Conservation (phyloP, 1,140 invertebrate genomes). For the Hylyphantes graminicola region DNA sequence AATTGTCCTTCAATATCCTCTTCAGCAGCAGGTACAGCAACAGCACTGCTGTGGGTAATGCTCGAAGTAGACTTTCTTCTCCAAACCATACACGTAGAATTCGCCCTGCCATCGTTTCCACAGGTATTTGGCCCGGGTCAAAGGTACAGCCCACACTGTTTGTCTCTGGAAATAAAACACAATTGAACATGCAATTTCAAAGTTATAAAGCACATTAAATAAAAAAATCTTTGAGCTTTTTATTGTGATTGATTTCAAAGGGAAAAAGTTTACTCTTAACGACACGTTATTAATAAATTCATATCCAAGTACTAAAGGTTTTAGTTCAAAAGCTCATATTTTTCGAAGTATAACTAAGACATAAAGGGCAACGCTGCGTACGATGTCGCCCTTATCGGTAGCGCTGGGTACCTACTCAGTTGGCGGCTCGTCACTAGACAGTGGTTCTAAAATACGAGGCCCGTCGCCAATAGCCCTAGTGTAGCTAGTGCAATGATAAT, state of each 20-base stretch:
- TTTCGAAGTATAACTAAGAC: too few species aligned
- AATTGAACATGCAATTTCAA: background rate
- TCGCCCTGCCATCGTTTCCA: conserved; percentile 68
- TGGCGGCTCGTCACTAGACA: too few species aligned
- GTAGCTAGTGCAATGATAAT: too few species aligned
- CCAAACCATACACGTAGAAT: conserved; percentile 72
- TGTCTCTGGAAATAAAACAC: conserved; percentile 68
- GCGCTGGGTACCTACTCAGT: too few species aligned
- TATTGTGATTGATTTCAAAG: background rate
- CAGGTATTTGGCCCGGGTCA: conserved; percentile 69
- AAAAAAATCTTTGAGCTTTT: too few species aligned
- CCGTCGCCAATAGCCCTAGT: too few species aligned
- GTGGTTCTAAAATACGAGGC: too few species aligned
- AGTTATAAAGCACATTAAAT: background rate
- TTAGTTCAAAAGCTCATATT: too few species aligned
- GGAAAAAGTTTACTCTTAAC: background rate
- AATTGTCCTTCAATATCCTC: too few species aligned
- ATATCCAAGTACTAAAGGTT: background rate
- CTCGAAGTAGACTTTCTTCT: conserved; percentile 71
- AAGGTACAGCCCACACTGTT: conserved; percentile 71
- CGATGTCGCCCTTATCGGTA: too few species aligned
- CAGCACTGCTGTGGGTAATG: conserved; percentile 73
- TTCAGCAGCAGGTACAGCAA: conserved; percentile 66
- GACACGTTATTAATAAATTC: background rate
- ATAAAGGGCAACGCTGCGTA: too few species aligned